These are phyloP conservation scores for Pharmacophagus antenor DNA, from an alignment of 2,888 invertebrate species.

Conservation along the genomic window DNA sequence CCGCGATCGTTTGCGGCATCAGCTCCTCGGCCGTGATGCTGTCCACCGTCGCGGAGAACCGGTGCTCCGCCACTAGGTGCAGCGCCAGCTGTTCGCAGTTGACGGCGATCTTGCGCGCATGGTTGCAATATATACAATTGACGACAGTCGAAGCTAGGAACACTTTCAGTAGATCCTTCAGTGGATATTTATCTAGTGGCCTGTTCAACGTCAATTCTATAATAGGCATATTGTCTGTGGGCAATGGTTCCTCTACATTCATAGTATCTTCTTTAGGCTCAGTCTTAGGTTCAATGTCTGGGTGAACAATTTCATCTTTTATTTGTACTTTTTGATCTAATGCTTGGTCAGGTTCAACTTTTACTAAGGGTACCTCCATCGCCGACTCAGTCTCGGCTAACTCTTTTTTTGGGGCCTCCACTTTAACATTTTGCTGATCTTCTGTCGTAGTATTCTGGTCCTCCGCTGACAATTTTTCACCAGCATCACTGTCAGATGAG, in stretches of 20 bases:
- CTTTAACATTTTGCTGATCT: slow-evolving; percentile 39
- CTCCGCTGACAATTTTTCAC: slow-evolving; percentile 82
- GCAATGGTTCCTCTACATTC: slow-evolving; percentile 55
- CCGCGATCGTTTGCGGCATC: slow-evolving; percentile 85
- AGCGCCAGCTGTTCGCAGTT: slow-evolving; percentile 90
- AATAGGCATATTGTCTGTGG: slow-evolving; percentile 81
- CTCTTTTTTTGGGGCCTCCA: slow-evolving; percentile 31
- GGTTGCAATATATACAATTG: slow-evolving; percentile 91
- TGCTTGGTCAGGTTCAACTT: slow-evolving; percentile 36
- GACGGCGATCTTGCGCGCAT: slow-evolving; percentile 91
- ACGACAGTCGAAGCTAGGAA: slow-evolving; percentile 86
- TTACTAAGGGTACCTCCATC: slow-evolving; percentile 28
- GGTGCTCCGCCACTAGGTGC: slow-evolving; percentile 89
- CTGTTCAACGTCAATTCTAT: slow-evolving; percentile 87
- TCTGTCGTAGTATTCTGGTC: slow-evolving; percentile 59
- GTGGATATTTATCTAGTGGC: slow-evolving; percentile 87
- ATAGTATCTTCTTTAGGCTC: slow-evolving; percentile 50
- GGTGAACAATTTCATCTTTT: slow-evolving; percentile 45
- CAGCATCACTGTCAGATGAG: slow-evolving; percentile 81
- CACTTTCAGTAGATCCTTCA: slow-evolving; percentile 86
- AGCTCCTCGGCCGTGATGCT: slow-evolving; percentile 89
- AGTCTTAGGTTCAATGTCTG: slow-evolving; percentile 57
- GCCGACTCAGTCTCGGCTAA: slow-evolving; percentile 36
- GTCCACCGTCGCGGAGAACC: slow-evolving; percentile 88
- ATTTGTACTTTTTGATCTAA: slow-evolving; percentile 44